Base-by-base conservation (phyloP, 2,797 vertebrate genomes). In the Sciurus vulgaris region DNA sequence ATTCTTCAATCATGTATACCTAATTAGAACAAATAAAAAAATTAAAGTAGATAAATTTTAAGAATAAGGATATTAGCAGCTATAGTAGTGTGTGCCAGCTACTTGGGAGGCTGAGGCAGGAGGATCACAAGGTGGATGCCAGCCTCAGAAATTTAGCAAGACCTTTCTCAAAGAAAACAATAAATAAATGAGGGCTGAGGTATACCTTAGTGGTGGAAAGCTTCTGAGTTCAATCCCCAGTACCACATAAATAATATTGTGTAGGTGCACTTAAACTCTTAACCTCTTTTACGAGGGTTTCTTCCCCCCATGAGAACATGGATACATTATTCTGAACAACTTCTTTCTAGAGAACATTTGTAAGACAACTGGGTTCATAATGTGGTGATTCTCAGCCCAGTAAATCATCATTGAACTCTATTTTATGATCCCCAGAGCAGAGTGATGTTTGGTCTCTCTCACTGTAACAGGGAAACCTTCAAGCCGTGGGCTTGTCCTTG, bases 271-370 rank as follows among this genome's bases (percentile, higher is more conserved):
- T 74, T 95, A 76, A 86, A 88, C 28, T 54, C 82, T 83, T 77
- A 89, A 84, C 10, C 67, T 93, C 6, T 11, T 81, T 79, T 88
- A 8, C 56, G 90, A 89, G n/a, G 33, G 24, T 4, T 20, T 26
- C 14, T 26, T 5, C 5, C 11, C 5, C 6, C 26, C 0, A 28
- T 35, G 9, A 86, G 54, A 90, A 61, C 24, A 67, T 56, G 69
- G 17, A 49, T 86, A 89, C 67, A 82, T 92, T 65, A 82, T 94
- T 87, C 76, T 93, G 93, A 95, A 89, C 41, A 81, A 70, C 49
- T 90, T 95, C 59, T 65, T 95, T 76, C 13, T 67, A 35, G 56
- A 63, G 35, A 88, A 78, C 26, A 67, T 96, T 85, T 65, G 63
- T 74, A 96, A 91, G 44, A 72, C 35, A 91, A 81, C 76, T 54